Conservation (phyloP, 2,797 vertebrate genomes). For the Megaceryle alcyon region DNA sequence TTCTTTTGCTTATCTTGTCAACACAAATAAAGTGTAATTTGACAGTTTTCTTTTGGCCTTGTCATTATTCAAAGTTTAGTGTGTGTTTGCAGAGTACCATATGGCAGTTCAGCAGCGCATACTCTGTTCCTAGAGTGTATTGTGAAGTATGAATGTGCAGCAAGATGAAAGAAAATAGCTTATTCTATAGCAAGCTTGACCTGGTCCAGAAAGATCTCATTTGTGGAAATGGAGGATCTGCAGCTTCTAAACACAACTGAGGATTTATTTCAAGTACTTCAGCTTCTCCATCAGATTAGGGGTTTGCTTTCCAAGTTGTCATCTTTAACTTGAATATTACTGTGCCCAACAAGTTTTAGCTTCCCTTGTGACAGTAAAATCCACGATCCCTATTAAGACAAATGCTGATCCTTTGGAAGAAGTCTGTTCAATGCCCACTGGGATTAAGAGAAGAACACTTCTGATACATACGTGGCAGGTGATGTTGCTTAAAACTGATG, state of each 20-base stretch:
- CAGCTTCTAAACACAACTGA: background rate
- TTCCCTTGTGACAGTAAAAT: background rate
- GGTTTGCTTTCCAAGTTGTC: background rate
- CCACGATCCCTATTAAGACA: background rate
- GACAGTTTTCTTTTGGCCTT: slow-evolving; percentile 48
- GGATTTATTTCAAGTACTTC: background rate
- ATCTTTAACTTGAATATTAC: background rate
- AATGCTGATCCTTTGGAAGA: background rate
- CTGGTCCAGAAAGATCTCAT: background rate
- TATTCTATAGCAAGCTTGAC: background rate
- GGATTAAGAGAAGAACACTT: background rate
- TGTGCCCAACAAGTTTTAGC: background rate
- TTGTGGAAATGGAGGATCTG: background rate
- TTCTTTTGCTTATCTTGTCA: slow-evolving; percentile 74
- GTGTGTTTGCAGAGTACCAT: slow-evolving; percentile 10
- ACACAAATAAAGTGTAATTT: slow-evolving; percentile 80
- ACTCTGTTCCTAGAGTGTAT: background rate
- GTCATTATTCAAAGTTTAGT: slow-evolving; percentile 15
- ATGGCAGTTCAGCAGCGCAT: background rate
- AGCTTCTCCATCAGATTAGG: background rate
- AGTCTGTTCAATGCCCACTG: background rate
- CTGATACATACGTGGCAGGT: background rate
- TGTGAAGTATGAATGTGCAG: background rate
- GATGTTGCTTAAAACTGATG: background rate
- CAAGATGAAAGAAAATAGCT: background rate